Conservation (phyloP, 2,888 invertebrate genomes). For the Acronicta psi region DNA sequence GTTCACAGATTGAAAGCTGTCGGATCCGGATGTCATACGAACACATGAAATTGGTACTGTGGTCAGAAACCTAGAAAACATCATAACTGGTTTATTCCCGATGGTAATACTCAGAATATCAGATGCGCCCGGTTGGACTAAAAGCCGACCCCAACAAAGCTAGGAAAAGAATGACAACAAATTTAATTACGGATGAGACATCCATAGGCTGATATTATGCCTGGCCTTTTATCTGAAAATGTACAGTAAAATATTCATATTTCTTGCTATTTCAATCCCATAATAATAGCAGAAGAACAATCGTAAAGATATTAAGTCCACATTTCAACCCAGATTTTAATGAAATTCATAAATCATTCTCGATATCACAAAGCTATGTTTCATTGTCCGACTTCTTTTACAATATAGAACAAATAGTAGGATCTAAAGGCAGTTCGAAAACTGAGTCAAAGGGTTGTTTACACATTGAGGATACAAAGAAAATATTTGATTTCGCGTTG, state of each 20-base stretch:
- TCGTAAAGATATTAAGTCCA: constrained; percentile 27
- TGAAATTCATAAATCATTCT: constrained; percentile 39
- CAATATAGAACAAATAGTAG: constrained; percentile 32
- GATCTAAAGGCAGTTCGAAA: constrained; percentile 10
- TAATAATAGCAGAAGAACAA: constrained; percentile 5
- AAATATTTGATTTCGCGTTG: constrained; percentile 37
- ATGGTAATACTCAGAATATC: too few relatives aligned
- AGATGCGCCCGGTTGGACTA: too few relatives aligned
- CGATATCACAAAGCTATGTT: constrained; percentile 12
- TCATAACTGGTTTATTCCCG: too few relatives aligned
- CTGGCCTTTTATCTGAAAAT: not conserved
- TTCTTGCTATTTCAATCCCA: constrained; percentile 6
- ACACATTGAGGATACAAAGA: constrained; percentile 39
- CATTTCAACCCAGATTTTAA: constrained; percentile 31
- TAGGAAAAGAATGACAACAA: too few relatives aligned
- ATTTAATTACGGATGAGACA: too few relatives aligned
- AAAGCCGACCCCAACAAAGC: too few relatives aligned
- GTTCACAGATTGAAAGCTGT: too few relatives aligned
- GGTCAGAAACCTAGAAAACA: too few relatives aligned
- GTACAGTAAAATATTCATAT: not conserved
- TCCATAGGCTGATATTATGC: too few relatives aligned
- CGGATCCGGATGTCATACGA: too few relatives aligned
- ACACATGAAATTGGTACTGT: too few relatives aligned
- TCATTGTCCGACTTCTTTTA: constrained; percentile 22
- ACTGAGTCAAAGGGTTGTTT: constrained; percentile 45